These are phyloP conservation scores for Ditylenchus dipsaci DNA, from an alignment of 1,140 invertebrate species.

Conservation along the genomic window DNA sequence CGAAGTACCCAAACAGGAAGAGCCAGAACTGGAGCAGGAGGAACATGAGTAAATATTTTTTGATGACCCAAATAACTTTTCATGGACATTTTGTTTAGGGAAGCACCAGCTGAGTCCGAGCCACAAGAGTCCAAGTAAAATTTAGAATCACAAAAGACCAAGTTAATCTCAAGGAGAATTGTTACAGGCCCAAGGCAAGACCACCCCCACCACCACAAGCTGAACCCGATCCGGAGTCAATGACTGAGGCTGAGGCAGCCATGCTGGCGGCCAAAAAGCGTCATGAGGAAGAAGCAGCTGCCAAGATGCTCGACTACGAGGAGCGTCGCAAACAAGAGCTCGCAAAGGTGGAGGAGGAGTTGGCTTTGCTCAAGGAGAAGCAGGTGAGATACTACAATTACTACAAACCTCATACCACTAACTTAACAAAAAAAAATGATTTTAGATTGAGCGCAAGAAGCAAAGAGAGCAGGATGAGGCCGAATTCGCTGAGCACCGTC, in stretches of 20 bases:
- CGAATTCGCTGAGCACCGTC: conserved; percentile 45
- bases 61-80: not conserved
- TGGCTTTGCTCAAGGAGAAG: conserved; percentile 34
- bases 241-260: conserved; percentile 46
- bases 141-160: not conserved
- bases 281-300: conserved; percentile 56
- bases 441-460: conserved; percentile 31
- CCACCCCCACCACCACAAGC: conserved; percentile 32
- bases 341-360: conserved; percentile 37
- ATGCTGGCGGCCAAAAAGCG: conserved; percentile 56
- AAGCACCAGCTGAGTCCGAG: conserved; percentile 14
- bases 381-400: not conserved
- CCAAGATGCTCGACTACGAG: conserved; percentile 54
- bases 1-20: conserved; percentile 9
- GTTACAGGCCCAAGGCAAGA: not conserved
- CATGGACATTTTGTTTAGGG: not conserved
- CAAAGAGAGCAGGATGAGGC: conserved; percentile 43
- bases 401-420: too few species aligned
- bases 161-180: conserved; percentile 2
- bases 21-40: conserved; percentile 13
- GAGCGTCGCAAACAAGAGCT: conserved; percentile 34
- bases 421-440: not conserved
- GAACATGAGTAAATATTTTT: not conserved
- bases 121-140: conserved; percentile 18
- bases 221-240: conserved; percentile 27